Conservation (phyloP, 1,140 invertebrate genomes). For the Marisa cornuarietis region DNA sequence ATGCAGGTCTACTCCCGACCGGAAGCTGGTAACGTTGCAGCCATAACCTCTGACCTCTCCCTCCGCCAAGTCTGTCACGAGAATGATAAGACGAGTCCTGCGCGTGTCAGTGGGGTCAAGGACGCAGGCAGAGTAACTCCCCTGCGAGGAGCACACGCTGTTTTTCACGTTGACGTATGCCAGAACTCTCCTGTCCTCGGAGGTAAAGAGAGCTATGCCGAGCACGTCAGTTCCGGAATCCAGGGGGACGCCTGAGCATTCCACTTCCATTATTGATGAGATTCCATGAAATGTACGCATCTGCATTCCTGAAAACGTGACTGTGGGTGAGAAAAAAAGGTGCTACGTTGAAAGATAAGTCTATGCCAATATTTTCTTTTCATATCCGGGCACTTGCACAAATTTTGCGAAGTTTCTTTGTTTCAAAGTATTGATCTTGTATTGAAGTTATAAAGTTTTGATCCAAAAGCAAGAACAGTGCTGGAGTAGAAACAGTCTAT, state of each 20-base stretch:
- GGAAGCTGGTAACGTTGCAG: constrained; percentile 5
- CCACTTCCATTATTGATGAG: constrained; percentile 7
- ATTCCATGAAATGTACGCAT: neutral
- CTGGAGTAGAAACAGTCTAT: too few species aligned
- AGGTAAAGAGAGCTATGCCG: constrained; percentile 3
- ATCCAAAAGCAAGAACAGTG: too few species aligned
- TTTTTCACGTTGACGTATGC: constrained; percentile 18
- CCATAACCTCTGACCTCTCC: neutral
- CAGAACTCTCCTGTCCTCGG: constrained; percentile 7
- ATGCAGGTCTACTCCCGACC: neutral
- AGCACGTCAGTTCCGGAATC: neutral
- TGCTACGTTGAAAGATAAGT: too few species aligned
- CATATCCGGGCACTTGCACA: too few species aligned
- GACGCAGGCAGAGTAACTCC: constrained; percentile 3
- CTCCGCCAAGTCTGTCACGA: neutral
- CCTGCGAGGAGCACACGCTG: constrained; percentile 7
- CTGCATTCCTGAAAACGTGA: constrained; percentile 1
- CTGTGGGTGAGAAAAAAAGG: too few species aligned
- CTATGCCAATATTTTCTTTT: too few species aligned
- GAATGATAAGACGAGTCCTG: constrained; percentile 8
- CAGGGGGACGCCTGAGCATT: constrained; percentile 3
- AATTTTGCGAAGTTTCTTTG: too few species aligned
- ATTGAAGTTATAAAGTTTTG: too few species aligned
- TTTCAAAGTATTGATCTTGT: too few species aligned
- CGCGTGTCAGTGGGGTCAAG: neutral